Conservation (phyloP, 2,797 vertebrate species). For the Triplophysa yarkandensis region DNA sequence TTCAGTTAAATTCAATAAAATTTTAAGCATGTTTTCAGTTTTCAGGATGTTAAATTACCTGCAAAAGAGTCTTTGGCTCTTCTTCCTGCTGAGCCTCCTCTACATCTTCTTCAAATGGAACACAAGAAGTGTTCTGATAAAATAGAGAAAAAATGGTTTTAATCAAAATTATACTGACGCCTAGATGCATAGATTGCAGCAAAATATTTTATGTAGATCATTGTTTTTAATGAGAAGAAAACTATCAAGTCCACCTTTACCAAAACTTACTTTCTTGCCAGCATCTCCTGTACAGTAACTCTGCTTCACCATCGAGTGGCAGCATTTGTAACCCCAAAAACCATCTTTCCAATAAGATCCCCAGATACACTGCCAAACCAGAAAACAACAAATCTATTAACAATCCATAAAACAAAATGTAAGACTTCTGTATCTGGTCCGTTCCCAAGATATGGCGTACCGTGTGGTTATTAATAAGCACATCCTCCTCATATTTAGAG, state of each 20-base stretch:
- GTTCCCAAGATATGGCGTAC: slow-evolving; percentile 68
- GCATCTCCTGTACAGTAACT: slow-evolving; percentile 96
- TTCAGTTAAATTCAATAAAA: neutral
- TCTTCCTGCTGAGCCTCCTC: slow-evolving; percentile 69
- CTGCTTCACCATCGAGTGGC: slow-evolving; percentile 94
- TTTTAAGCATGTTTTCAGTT: neutral
- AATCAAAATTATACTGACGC: neutral
- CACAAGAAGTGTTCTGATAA: slow-evolving; percentile 68
- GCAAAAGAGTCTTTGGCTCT: slow-evolving; percentile 87
- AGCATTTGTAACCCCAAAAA: slow-evolving; percentile 95
- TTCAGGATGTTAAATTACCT: slow-evolving; percentile 70
- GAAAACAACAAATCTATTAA: neutral
- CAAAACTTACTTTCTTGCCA: slow-evolving; percentile 82
- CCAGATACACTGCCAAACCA: slow-evolving; percentile 87
- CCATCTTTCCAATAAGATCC: slow-evolving; percentile 97
- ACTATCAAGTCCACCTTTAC: too few species aligned
- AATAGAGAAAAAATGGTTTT: neutral
- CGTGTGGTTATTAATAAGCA: slow-evolving; percentile 90
- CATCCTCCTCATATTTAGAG: slow-evolving; percentile 97
- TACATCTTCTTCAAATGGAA: slow-evolving; percentile 76
- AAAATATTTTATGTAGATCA: neutral
- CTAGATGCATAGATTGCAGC: neutral
- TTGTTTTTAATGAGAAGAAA: too few species aligned
- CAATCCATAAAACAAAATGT: neutral
- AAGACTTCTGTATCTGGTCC: neutral